A percentile compares a stretch with the other conserved stretches of the same genome.
Evolutionary conservation across 2,797 vertebrate genomes (phyloP).

Genomic region (Sylvilagus floridanus): DNA sequence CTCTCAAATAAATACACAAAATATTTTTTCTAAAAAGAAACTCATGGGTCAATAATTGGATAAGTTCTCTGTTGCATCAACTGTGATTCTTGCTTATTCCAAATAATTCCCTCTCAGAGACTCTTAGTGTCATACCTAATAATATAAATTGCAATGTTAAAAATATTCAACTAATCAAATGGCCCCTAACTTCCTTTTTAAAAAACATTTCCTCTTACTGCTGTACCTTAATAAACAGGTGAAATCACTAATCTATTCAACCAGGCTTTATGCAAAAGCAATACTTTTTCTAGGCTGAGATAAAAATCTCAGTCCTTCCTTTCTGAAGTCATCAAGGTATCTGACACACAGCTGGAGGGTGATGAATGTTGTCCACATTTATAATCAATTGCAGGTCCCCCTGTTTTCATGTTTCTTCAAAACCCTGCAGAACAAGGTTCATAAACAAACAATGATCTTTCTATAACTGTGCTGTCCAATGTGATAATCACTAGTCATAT

Average conservation of each 20-base stretch:
- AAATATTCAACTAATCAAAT: not conserved
- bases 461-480: not conserved
- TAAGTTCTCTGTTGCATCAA: not conserved
- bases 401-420: conserved; percentile 26
- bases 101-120: conserved; percentile 16
- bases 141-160: not conserved
- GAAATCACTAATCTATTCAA: not conserved
- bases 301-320: conserved; percentile 41
- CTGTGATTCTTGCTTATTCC: not conserved
- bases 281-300: not conserved
- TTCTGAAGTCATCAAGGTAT: not conserved
- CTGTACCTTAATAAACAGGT: not conserved
- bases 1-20: too few relatives aligned
- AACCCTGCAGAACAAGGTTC: not conserved
- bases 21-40: not conserved
- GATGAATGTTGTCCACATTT: conserved; percentile 29
- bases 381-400: conserved; percentile 29
- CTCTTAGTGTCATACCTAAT: not conserved
- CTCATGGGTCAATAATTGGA: not conserved
- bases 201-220: not conserved
- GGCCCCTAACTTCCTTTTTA: not conserved
- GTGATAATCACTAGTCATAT: not conserved
- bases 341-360: not conserved
- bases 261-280: conserved; percentile 35
- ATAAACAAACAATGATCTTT: not conserved